Percentiles rank a stretch among this genome's conserved stretches.
phyloP scores from a whole-genome alignment of 2,797 vertebrate genomes.

The Characodon lateralis region DNA sequence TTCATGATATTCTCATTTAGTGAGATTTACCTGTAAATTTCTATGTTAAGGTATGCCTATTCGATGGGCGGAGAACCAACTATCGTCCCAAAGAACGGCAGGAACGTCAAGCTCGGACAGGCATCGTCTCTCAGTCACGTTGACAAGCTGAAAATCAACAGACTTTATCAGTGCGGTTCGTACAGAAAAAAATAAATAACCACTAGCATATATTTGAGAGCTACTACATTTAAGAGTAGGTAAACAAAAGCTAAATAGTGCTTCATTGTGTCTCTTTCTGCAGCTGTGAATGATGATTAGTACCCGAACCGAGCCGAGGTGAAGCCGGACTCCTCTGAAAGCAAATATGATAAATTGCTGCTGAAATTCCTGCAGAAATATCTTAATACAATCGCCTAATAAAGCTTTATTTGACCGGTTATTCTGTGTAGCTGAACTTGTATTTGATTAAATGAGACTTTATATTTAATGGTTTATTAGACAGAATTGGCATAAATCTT shows the following conservation, averaged over 20 bases:
- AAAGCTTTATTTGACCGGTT: conserved; percentile 48
- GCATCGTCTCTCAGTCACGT: conserved; percentile 70
- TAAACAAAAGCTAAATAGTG: conserved; percentile 9
- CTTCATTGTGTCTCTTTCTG: conserved; percentile 36
- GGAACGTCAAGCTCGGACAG: conserved; percentile 73
- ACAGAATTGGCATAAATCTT: background rate
- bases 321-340: conserved; percentile 29
- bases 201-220: conserved; percentile 8
- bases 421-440: conserved; percentile 31
- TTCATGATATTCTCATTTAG: background rate
- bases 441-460: conserved; percentile 20
- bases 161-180: conserved; percentile 80
- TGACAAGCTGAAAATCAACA: conserved; percentile 83
- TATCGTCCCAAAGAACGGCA: conserved; percentile 73
- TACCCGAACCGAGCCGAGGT: conserved; percentile 18
- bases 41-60: conserved; percentile 76
- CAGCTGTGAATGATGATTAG: conserved; percentile 60
- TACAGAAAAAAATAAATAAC: conserved; percentile 28
- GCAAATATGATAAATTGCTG: conserved; percentile 12
- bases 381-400: conserved; percentile 65
- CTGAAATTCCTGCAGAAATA: conserved; percentile 26
- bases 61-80: conserved; percentile 80
- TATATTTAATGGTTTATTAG: background rate
- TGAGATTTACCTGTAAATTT: background rate
- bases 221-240: background rate